These are phyloP conservation scores for Salvator merianae DNA, from an alignment of 2,113 vertebrate species.

Conservation along the genomic window DNA sequence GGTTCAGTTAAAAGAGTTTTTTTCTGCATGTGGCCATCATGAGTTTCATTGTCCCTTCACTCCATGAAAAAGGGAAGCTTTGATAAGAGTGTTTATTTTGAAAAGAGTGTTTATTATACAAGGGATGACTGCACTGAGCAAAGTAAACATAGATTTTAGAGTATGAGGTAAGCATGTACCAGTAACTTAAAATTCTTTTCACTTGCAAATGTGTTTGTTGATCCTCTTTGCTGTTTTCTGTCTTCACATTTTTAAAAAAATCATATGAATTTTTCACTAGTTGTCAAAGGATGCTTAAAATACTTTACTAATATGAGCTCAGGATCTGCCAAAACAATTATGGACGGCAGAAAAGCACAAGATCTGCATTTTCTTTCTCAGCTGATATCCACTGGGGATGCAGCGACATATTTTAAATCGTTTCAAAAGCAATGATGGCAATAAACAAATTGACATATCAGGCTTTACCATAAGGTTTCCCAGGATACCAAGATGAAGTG, in stretches of 20 bases:
- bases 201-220: too few relatives aligned
- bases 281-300: slow-evolving; percentile 48
- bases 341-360: slow-evolving; percentile 50
- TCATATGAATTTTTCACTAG: slow-evolving; percentile 25
- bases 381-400: slow-evolving; percentile 59
- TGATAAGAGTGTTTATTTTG: too few relatives aligned
- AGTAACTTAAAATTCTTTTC: too few relatives aligned
- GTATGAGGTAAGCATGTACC: too few relatives aligned
- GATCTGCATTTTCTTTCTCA: slow-evolving; percentile 45
- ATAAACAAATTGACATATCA: slow-evolving; percentile 57
- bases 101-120: too few relatives aligned
- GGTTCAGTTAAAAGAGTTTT: too few relatives aligned
- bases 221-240: background rate
- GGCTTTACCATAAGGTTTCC: slow-evolving; percentile 65
- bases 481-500: slow-evolving; percentile 50
- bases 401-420: slow-evolving; percentile 67
- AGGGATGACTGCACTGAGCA: too few relatives aligned
- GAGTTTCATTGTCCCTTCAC: too few relatives aligned
- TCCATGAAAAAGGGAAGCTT: too few relatives aligned
- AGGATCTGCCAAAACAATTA: slow-evolving; percentile 52
- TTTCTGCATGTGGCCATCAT: too few relatives aligned
- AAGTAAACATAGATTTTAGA: too few relatives aligned
- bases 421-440: slow-evolving; percentile 43
- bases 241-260: slow-evolving; percentile 25
- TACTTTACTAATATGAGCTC: slow-evolving; percentile 50